Evolutionary conservation across 2,113 vertebrate genomes (phyloP).

Genomic region (Eupsittula cactorum): DNA sequence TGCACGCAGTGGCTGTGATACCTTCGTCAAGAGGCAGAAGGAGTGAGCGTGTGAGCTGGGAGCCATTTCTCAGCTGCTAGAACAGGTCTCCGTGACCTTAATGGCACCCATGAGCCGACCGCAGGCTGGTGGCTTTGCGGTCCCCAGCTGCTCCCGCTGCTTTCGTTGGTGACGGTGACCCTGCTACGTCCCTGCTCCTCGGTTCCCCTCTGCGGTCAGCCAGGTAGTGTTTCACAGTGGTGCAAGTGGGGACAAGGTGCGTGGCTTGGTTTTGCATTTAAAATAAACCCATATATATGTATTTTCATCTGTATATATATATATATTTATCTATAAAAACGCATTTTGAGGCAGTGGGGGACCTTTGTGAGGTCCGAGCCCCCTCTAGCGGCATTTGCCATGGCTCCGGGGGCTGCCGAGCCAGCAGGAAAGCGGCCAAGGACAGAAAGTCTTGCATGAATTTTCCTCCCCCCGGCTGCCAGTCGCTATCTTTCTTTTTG

Average conservation of each 20-base stretch:
- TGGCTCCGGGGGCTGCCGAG: background rate
- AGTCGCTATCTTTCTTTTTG: background rate
- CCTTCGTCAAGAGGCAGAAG: background rate
- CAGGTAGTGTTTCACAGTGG: background rate
- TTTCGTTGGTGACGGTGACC: fast-evolving
- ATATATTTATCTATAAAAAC: background rate
- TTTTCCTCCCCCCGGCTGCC: background rate
- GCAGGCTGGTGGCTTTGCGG: background rate
- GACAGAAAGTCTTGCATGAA: constrained; percentile 17
- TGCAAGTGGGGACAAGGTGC: background rate
- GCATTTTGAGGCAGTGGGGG: background rate
- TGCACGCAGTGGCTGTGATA: background rate
- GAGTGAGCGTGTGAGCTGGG: background rate
- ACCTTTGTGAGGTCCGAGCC: constrained; percentile 46
- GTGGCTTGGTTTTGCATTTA: background rate
- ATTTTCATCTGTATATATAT: background rate
- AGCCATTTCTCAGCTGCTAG: background rate
- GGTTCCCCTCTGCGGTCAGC: fast-evolving
- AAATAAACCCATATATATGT: background rate
- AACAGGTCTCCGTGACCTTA: background rate
- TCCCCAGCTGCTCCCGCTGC: background rate
- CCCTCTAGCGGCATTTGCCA: constrained; percentile 70
- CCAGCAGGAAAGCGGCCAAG: background rate
- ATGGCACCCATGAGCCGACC: fast-evolving
- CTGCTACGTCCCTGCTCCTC: background rate